Evolutionary conservation across 2,888 invertebrate genomes (phyloP).

Genomic region (Oscheius sp.): DNA sequence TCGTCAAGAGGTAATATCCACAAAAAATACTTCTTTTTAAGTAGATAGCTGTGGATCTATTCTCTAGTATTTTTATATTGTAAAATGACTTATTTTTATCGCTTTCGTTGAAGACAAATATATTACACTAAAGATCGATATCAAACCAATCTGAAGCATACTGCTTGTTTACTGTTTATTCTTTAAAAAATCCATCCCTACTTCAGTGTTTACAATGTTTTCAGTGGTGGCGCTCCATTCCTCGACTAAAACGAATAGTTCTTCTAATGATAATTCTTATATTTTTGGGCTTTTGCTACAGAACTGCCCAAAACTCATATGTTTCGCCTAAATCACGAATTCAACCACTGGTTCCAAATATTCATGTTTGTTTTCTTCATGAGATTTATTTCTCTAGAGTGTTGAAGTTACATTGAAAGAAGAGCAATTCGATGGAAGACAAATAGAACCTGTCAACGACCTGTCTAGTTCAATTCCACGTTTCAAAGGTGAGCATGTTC

Average conservation of each 20-base stretch:
- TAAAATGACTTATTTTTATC: too few species aligned
- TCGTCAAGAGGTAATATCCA: too few species aligned
- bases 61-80: too few species aligned
- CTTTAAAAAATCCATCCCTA: too few species aligned
- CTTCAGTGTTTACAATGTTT: too few species aligned
- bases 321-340: not conserved
- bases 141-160: too few species aligned
- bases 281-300: not conserved
- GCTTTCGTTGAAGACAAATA: too few species aligned
- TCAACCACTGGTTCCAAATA: constrained; percentile 1
- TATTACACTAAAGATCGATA: too few species aligned
- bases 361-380: not conserved
- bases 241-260: constrained; percentile 1
- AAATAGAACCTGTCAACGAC: not conserved
- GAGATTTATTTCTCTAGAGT: not conserved
- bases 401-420: not conserved
- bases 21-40: too few species aligned
- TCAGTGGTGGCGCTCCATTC: constrained; percentile 33
- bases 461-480: not conserved
- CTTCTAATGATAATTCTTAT: not conserved
- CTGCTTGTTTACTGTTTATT: too few species aligned
- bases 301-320: not conserved
- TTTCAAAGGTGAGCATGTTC: not conserved
- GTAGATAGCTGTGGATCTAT: too few species aligned
- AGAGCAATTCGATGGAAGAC: not conserved